Percentiles rank a stretch among this genome's conserved stretches.
Conservation (phyloP, 2,797 vertebrate genomes). For the Choloepus didactylus region DNA sequence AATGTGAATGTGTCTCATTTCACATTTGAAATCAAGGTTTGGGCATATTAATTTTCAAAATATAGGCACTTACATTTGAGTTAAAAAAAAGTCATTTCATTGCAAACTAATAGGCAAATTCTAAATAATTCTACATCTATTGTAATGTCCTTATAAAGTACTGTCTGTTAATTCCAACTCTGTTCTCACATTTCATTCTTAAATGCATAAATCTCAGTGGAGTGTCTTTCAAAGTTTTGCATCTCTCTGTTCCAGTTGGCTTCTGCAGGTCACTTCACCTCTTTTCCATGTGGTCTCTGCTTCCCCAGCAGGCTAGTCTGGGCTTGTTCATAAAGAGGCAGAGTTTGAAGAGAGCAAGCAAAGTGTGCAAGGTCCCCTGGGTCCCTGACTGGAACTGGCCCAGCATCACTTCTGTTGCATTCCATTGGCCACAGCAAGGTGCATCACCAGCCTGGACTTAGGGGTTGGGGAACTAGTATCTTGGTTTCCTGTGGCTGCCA, state of each 20-base stretch:
- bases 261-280: neutral
- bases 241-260: neutral
- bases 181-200: neutral
- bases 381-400: neutral
- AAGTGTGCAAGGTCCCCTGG: neutral
- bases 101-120: neutral
- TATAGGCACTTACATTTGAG: neutral
- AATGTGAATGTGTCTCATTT: slow-evolving; percentile 54
- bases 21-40: neutral
- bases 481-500: too few relatives aligned
- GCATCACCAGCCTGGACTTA: neutral
- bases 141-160: slow-evolving; percentile 8
- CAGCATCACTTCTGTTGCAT: neutral
- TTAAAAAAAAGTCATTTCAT: neutral
- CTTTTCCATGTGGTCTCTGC: neutral
- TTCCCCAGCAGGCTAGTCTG: neutral
- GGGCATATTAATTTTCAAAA: slow-evolving; percentile 39
- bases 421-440: neutral
- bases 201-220: slow-evolving; percentile 3
- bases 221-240: neutral
- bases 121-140: neutral
- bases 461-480: too few relatives aligned
- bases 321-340: neutral
- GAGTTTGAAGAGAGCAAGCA: neutral
- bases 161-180: neutral